Evolutionary conservation across 2,797 vertebrate genomes (phyloP).

Genomic region (Falco columbarius): DNA sequence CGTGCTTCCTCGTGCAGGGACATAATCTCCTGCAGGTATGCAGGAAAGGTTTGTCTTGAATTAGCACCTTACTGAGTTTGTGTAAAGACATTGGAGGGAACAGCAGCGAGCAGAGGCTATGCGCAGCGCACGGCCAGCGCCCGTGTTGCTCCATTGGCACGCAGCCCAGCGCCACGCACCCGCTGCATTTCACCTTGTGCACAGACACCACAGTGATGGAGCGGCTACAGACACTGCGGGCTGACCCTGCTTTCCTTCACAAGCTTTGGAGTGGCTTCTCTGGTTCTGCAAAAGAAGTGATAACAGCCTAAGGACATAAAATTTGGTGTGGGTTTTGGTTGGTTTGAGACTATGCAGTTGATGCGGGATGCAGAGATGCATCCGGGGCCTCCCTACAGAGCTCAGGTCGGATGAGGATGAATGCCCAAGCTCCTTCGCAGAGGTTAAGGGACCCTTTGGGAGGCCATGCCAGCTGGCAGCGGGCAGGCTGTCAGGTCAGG

Average conservation of each 20-base stretch:
- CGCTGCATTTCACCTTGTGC: fast-evolving
- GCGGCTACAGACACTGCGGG: fast-evolving
- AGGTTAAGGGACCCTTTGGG: background rate
- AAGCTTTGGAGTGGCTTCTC: background rate
- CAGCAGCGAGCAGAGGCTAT: background rate
- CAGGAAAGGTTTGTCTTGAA: background rate
- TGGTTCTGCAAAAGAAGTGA: fast-evolving
- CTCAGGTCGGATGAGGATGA: background rate
- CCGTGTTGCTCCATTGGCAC: background rate
- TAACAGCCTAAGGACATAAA: fast-evolving
- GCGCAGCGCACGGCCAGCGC: fast-evolving
- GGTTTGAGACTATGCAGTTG: fast-evolving
- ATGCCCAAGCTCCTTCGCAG: fast-evolving
- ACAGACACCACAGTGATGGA: fast-evolving
- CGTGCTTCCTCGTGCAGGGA: background rate
- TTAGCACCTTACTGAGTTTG: background rate
- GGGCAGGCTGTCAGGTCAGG: background rate
- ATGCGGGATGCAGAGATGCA: fast-evolving
- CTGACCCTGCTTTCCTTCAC: fast-evolving
- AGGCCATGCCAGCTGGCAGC: background rate
- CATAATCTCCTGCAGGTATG: background rate
- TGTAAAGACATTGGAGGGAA: background rate
- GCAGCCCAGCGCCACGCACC: background rate
- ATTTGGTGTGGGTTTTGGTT: fast-evolving
- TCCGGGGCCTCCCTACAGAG: background rate